These are phyloP conservation scores for Sphecodes monilicornis DNA, from an alignment of 2,888 invertebrate genomes.

Conservation along the genomic window DNA sequence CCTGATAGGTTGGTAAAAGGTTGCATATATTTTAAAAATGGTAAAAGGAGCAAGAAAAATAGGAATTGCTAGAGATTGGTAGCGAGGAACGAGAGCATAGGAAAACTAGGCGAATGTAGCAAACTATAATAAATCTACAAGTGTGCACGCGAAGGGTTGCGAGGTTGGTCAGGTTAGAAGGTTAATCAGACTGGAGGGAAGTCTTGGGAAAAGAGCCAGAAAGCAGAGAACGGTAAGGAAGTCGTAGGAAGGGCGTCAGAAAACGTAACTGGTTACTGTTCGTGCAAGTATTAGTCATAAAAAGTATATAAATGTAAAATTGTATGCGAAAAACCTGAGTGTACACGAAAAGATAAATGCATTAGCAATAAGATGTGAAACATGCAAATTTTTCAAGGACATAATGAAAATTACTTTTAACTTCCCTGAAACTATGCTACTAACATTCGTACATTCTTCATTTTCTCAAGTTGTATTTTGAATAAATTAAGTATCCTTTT, in stretches of 20 bases:
- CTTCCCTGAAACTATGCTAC: too few relatives aligned
- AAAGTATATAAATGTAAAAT: not conserved
- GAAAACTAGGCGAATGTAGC: not conserved
- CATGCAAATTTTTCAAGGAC: not conserved
- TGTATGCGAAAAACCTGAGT: not conserved
- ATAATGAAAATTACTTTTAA: too few relatives aligned
- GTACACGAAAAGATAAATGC: not conserved
- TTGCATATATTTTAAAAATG: not conserved
- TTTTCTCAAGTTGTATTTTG: too few relatives aligned
- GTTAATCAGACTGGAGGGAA: not conserved
- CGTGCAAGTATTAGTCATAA: not conserved
- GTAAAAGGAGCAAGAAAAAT: not conserved
- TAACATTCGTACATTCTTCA: too few relatives aligned
- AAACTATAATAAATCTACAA: constrained; percentile 3
- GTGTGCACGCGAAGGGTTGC: not conserved
- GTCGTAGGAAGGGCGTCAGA: not conserved
- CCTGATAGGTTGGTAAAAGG: not conserved
- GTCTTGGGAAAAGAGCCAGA: not conserved
- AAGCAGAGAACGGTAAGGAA: not conserved
- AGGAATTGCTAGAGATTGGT: not conserved
- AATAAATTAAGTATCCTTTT: too few relatives aligned
- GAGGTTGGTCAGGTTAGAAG: not conserved
- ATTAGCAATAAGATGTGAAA: not conserved
- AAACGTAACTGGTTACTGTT: not conserved
- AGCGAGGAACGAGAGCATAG: not conserved